Evolutionary conservation across 2,888 invertebrate genomes (phyloP).

Genomic region (Podabrus alpinus): DNA sequence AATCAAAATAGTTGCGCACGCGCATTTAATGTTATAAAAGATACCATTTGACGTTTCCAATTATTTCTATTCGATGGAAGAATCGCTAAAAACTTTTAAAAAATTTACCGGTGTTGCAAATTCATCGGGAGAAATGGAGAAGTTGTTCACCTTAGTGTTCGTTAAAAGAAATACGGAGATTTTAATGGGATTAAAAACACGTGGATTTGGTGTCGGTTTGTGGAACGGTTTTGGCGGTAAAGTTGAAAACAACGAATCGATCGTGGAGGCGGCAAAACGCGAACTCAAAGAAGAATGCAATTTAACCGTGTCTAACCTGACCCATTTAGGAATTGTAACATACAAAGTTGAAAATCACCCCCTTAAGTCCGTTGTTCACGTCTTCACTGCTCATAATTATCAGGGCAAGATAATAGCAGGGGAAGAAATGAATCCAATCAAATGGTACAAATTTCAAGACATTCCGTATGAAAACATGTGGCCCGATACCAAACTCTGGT

Average conservation of each 20-base stretch:
- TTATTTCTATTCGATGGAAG: not conserved
- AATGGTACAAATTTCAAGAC: constrained; percentile 64
- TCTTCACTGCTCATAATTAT: constrained; percentile 62
- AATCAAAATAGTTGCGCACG: not conserved
- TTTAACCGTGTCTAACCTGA: constrained; percentile 54
- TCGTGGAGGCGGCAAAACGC: constrained; percentile 66
- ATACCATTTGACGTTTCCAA: not conserved
- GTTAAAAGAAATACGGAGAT: constrained; percentile 54
- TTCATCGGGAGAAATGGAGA: constrained; percentile 4
- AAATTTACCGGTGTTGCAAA: not conserved
- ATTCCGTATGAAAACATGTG: constrained; percentile 74
- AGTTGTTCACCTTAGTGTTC: constrained; percentile 56
- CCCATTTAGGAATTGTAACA: constrained; percentile 65
- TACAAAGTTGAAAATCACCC: constrained; percentile 65
- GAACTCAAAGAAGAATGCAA: constrained; percentile 68
- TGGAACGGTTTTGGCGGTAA: constrained; percentile 86
- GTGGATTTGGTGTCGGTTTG: constrained; percentile 71
- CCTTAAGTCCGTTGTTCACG: constrained; percentile 67
- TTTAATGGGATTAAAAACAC: constrained; percentile 71
- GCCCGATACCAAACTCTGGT: constrained; percentile 72
- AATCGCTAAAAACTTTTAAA: not conserved
- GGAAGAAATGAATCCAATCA: constrained; percentile 70
- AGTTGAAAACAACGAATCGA: constrained; percentile 68
- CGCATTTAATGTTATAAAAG: not conserved
- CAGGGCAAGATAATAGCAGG: constrained; percentile 64